Evolutionary conservation across 2,113 vertebrate genomes (phyloP).

Genomic region (Bettongia penicillata): DNA sequence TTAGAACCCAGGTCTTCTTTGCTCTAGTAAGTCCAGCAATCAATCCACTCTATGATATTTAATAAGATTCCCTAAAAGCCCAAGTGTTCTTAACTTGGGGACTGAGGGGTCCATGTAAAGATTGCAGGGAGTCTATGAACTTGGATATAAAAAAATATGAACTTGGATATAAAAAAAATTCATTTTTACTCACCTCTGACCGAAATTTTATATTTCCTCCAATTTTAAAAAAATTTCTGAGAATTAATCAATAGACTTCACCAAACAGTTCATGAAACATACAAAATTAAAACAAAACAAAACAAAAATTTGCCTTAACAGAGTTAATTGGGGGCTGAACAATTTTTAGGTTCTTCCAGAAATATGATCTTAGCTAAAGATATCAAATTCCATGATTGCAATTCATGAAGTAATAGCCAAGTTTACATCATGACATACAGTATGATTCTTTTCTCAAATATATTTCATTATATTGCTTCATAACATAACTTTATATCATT

Average conservation of each 20-base stretch:
- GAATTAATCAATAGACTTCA: not conserved
- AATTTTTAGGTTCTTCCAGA: not conserved
- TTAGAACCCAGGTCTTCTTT: not conserved
- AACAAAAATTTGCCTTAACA: not conserved
- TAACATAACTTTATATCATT: constrained; percentile 23
- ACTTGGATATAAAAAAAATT: not conserved
- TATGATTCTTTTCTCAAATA: not conserved
- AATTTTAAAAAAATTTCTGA: not conserved
- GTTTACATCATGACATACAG: constrained; percentile 18
- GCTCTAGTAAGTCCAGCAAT: not conserved
- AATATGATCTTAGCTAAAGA: not conserved
- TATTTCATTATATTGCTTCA: not conserved
- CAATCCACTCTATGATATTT: not conserved
- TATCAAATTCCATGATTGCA: not conserved
- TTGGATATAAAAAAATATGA: not conserved
- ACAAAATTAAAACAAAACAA: not conserved
- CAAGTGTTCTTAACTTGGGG: not conserved
- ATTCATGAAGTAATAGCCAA: not conserved
- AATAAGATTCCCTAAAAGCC: not conserved
- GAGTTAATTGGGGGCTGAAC: not conserved
- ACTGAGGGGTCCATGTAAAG: not conserved
- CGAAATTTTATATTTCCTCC: not conserved
- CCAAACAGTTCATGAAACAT: not conserved
- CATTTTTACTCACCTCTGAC: not conserved
- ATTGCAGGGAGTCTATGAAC: not conserved